These are phyloP conservation scores for Nebria salina DNA, from an alignment of 2,888 invertebrate species.

Conservation along the genomic window DNA sequence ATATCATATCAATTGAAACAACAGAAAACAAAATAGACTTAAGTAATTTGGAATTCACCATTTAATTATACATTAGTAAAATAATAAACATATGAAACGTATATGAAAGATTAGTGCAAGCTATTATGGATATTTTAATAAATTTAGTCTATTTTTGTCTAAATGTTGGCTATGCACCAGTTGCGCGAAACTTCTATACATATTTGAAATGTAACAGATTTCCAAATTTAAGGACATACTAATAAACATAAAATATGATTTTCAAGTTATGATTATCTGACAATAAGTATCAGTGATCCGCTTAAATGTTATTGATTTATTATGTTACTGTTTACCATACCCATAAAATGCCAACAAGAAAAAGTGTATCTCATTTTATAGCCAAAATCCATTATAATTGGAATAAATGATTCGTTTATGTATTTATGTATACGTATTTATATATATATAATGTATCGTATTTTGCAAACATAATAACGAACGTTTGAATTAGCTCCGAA, in stretches of 20 bases:
- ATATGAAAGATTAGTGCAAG: too few species aligned
- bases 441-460: neutral
- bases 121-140: too few species aligned
- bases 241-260: neutral
- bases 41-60: too few species aligned
- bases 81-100: too few species aligned
- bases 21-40: too few species aligned
- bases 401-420: neutral
- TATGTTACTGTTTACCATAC: neutral
- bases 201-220: neutral
- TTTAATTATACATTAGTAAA: too few species aligned
- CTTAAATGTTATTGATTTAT: neutral
- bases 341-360: neutral
- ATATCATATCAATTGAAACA: too few species aligned
- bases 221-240: neutral
- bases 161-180: too few species aligned
- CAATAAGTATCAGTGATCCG: neutral
- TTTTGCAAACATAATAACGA: conserved; percentile 21
- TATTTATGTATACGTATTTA: neutral
- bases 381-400: neutral
- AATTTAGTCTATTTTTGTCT: too few species aligned
- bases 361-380: neutral
- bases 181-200: too few species aligned
- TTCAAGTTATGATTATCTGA: neutral
- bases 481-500: conserved; percentile 38